Evolutionary conservation across 2,888 invertebrate genomes (phyloP).

Genomic region (Acanthoscelides obtectus): DNA sequence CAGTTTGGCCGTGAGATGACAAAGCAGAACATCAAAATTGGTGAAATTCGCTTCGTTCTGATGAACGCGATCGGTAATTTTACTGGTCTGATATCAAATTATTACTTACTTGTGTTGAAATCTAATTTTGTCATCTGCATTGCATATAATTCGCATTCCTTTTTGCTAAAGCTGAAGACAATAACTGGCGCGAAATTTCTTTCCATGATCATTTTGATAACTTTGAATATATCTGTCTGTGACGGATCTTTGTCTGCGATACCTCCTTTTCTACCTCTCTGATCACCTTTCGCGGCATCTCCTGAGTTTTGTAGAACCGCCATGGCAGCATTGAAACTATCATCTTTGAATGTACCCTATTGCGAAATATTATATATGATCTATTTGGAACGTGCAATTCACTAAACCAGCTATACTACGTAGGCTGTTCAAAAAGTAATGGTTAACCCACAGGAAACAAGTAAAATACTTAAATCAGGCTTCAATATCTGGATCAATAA

Average conservation of each 20-base stretch:
- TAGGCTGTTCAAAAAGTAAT: too few relatives aligned
- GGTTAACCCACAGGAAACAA: too few relatives aligned
- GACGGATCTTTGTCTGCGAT: conserved; percentile 57
- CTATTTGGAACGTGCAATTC: too few relatives aligned
- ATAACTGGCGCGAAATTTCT: conserved; percentile 96
- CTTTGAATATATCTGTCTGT: conserved; percentile 88
- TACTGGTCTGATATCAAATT: background rate
- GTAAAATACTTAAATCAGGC: too few relatives aligned
- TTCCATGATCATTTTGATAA: conserved; percentile 99
- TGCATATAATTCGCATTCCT: conserved; percentile 96
- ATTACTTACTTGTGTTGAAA: conserved; percentile 75
- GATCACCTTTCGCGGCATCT: conserved; percentile 79
- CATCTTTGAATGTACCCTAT: conserved; percentile 90
- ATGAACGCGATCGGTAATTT: too few relatives aligned
- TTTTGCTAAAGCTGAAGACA: conserved; percentile 98
- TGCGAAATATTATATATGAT: background rate
- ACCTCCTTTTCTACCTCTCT: conserved; percentile 72
- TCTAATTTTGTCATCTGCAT: conserved; percentile 96
- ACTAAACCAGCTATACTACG: too few relatives aligned
- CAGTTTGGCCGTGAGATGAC: too few relatives aligned
- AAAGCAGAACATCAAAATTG: too few relatives aligned
- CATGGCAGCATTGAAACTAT: conserved; percentile 98
- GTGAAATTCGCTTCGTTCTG: too few relatives aligned
- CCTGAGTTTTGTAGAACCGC: conserved; percentile 76
- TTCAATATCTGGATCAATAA: too few relatives aligned